phyloP scores from a whole-genome alignment of 2,113 vertebrate genomes.

The Alouatta palliata region DNA sequence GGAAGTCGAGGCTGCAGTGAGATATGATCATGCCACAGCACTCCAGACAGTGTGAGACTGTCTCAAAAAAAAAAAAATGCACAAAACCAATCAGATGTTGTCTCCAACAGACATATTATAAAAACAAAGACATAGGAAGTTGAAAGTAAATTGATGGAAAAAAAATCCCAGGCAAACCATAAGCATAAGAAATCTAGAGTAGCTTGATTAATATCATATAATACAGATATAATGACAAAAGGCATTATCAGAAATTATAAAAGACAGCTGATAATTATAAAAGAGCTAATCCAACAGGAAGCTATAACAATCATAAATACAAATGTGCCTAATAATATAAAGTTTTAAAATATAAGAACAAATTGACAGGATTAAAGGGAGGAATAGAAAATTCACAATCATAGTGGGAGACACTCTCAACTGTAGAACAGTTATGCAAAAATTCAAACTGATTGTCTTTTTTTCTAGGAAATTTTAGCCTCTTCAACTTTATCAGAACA shows the following conservation, averaged over 20 bases:
- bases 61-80: too few species aligned
- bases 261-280: neutral
- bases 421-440: neutral
- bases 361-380: neutral
- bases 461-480: neutral
- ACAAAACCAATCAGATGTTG: neutral
- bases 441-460: neutral
- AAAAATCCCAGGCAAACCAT: too few species aligned
- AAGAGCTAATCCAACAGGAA: neutral
- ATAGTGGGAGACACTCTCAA: neutral
- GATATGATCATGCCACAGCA: too few species aligned
- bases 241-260: neutral
- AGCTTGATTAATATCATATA: too few species aligned
- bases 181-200: neutral
- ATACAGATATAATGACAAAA: neutral
- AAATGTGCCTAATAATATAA: too few species aligned
- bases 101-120: neutral
- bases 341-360: neutral
- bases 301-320: neutral
- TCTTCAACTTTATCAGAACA: neutral
- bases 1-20: too few species aligned
- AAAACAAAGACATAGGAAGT: neutral
- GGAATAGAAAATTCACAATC: neutral
- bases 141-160: neutral
- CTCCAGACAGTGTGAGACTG: too few species aligned